Base-by-base conservation (phyloP, 2,888 invertebrate genomes). In the Cylloceria caligata region DNA sequence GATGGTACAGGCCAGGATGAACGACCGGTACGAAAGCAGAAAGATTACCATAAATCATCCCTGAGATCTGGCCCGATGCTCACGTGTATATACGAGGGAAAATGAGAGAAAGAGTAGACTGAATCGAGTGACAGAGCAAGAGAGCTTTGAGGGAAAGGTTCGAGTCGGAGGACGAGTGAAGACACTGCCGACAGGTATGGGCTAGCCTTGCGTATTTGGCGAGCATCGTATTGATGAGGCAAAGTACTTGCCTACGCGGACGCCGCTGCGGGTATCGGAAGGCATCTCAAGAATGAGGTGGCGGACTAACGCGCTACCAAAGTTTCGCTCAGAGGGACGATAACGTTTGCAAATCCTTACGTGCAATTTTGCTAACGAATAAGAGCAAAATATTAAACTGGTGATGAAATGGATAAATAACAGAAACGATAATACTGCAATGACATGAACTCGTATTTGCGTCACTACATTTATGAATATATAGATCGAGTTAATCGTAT, bases 31-130 rank as follows among this genome's bases (percentile, higher is more conserved):
- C 73, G 84, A 78, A 84, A 81, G 81, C 81, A 83, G 81, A 80
- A 85, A 85, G 87, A 85, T 87, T 86, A 84, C 83, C 86, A 87
- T 86, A 86, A 86, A 86, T 87, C 85, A 86, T 86, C 83, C 82
- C 80, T 74, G 78, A 81, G 82, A 84, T 83, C 76, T 83, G 57
- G 79, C 68, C 73, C 80, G 72, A 77, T 80, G 68, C 57, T 55
- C 55, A 57, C 55, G 55, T 71, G 30, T 36, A 30, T 55, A 39
- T 27, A 45, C 47, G 19, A 24, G 19, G 13, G 65, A 45, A 78
- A 55, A 36, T 16, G 45, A 39, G 64, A 5, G 52, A 74, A 34
- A 55, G 57, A 57, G 27, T n/a, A 57, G 39, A 5, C 65, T 73
- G 64, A 80, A 49, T 45, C 24, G 36, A 39, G 64, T 6, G 52